A percentile compares a stretch with the other conserved stretches of the same genome.
Conservation (phyloP, 2,113 vertebrate genomes). For the Willisornis vidua region DNA sequence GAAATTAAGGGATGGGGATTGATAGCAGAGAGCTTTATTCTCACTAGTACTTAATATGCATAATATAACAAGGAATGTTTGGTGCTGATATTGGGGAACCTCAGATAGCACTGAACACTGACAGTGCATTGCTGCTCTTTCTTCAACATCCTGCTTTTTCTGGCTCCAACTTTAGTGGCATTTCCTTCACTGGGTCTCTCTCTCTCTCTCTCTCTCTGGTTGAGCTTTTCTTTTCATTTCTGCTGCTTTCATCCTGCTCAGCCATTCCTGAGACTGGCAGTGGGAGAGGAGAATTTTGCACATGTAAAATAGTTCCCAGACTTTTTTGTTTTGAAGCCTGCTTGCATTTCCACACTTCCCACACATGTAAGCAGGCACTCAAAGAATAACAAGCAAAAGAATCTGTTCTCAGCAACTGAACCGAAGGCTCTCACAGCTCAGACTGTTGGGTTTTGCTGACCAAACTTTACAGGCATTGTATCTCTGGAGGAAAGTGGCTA, state of each 20-base stretch:
- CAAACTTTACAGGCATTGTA: background rate
- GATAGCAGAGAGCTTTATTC: background rate
- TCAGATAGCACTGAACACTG: background rate
- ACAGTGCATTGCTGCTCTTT: background rate
- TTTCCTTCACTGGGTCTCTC: background rate
- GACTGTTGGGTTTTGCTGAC: conserved; percentile 7
- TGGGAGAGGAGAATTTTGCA: conserved; percentile 24
- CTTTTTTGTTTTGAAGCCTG: conserved; percentile 53
- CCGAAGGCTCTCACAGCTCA: background rate
- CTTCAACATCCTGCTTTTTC: background rate
- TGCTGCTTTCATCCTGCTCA: background rate
- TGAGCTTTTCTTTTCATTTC: background rate
- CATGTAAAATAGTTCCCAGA: conserved; percentile 33
- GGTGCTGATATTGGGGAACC: background rate
- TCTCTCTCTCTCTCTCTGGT: background rate
- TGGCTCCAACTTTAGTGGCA: background rate
- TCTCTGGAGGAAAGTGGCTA: background rate
- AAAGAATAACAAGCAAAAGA: conserved; percentile 29
- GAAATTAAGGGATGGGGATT: background rate
- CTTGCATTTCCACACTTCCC: conserved; percentile 54
- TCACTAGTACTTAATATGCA: background rate
- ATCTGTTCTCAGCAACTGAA: conserved; percentile 18
- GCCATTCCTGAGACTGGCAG: conserved; percentile 5
- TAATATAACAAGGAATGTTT: background rate
- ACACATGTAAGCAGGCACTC: conserved; percentile 26